phyloP scores from a whole-genome alignment of 2,797 vertebrate genomes.

The Epinephelus coioides region DNA sequence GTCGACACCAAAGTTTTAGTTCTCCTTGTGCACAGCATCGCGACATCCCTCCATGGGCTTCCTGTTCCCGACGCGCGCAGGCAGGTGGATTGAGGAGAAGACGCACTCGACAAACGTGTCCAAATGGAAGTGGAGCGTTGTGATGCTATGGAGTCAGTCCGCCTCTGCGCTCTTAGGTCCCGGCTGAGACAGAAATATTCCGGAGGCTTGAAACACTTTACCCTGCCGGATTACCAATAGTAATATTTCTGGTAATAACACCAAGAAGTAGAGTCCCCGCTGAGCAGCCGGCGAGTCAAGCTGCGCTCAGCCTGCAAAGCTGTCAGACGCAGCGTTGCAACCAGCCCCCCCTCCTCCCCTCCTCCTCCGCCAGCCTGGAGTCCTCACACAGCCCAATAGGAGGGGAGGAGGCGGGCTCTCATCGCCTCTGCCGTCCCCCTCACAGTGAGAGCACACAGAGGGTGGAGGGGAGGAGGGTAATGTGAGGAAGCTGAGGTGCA shows the following conservation, averaged over 20 bases:
- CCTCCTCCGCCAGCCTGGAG: background rate
- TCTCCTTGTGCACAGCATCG: slow-evolving; percentile 97
- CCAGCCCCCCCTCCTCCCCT: background rate
- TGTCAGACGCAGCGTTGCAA: slow-evolving; percentile 37
- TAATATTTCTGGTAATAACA: background rate
- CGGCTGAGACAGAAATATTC: background rate
- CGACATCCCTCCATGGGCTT: slow-evolving; percentile 88
- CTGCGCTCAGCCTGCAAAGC: slow-evolving; percentile 58
- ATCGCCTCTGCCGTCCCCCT: slow-evolving; percentile 23
- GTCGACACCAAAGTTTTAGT: slow-evolving; percentile 99
- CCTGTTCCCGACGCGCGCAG: slow-evolving; percentile 77
- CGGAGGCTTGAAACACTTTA: background rate
- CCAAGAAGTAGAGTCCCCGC: slow-evolving; percentile 19
- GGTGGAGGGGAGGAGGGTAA: background rate
- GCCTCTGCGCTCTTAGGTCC: slow-evolving; percentile 6
- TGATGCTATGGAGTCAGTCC: slow-evolving; percentile 39
- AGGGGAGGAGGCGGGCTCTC: slow-evolving; percentile 69
- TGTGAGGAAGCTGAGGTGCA: background rate
- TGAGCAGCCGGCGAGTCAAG: slow-evolving; percentile 47
- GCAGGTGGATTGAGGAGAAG: slow-evolving; percentile 69
- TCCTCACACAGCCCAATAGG: slow-evolving; percentile 66
- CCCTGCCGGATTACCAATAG: background rate
- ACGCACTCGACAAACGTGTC: slow-evolving; percentile 59
- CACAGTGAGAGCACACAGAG: slow-evolving; percentile 28
- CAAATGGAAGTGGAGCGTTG: slow-evolving; percentile 1